Evolutionary conservation across 2,113 vertebrate genomes (phyloP), one percentile per base, ranked within the genome.

Genomic region (Corythornis madagascariensis): DNA sequence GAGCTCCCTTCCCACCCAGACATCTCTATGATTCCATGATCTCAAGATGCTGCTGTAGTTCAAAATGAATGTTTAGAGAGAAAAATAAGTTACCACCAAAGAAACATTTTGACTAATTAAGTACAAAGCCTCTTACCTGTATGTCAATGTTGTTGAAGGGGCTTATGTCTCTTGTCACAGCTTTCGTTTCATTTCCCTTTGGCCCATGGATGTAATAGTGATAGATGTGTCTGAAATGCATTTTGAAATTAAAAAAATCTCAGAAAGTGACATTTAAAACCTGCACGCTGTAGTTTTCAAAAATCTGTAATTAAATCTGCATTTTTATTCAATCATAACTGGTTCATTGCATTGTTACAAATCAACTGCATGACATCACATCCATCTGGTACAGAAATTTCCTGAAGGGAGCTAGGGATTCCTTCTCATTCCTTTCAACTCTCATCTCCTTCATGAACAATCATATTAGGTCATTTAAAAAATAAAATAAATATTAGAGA

Each of bases 151-250:
- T 98, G 76, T 96, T 95, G 60, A 82, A 90, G 66, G 85, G 48
- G 65, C 94, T 96, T 50, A 74, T 6, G 29, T 96, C 95, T 88
- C 85, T 90, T 38, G 78, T 79, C 24, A 18, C 59, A 20, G 59
- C 22, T 29, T 11, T 95, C 56, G 65, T 47, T 87, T 98, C 96
- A 78, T 99, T 99, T 95, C 99, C 99, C 95, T 98, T 97, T 71
- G 97, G 95, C 66, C 99, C 99, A 80, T 99, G 99, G 92, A 99
- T 97, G 92, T 99, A 99, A 90, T 99, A 99, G 96, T 99, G 99
- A 96, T 99, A 99, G 66, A 98, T 98, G 95, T 99, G 98, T 65
- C 99, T 99, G 96, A 94, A 98, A 96, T 59, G 85, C 9, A 83
- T 35, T 90, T 90, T 55, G 45, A 82, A 50, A 45, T 59, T 3